Percentiles rank a stretch among this genome's conserved stretches.
Conservation (phyloP, 2,113 vertebrate genomes). For the Uropsilus gracilis region DNA sequence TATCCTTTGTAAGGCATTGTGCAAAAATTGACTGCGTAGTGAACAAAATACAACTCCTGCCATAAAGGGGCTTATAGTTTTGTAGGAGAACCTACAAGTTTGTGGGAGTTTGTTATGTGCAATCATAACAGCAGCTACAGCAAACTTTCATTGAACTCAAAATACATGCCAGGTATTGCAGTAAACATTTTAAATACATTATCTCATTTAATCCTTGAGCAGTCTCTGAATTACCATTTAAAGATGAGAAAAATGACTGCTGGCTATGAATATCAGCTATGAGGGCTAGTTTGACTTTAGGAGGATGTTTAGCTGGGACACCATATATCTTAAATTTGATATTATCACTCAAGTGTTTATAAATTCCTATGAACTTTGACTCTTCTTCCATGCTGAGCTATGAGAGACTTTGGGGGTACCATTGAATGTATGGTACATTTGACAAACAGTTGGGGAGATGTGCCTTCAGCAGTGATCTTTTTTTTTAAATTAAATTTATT, state of each 20-base stretch:
- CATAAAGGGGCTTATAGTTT: not conserved
- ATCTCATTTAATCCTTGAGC: conserved; percentile 7
- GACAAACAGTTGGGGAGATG: not conserved
- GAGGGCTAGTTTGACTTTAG: not conserved
- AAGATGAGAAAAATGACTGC: not conserved
- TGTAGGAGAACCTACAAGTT: too few species aligned
- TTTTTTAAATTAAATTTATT: too few species aligned
- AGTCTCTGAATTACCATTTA: not conserved
- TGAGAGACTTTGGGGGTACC: not conserved
- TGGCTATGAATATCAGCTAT: not conserved
- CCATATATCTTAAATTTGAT: not conserved
- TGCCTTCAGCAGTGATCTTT: not conserved
- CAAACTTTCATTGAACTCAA: not conserved
- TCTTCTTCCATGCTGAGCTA: not conserved
- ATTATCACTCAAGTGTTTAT: not conserved
- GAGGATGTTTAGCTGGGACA: not conserved
- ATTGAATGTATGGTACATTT: not conserved
- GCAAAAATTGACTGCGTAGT: not conserved
- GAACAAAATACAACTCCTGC: not conserved
- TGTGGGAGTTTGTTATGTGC: too few species aligned
- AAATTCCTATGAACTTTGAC: not conserved
- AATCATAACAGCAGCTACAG: not conserved
- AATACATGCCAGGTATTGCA: not conserved
- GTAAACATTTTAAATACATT: conserved; percentile 11
- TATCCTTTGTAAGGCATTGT: not conserved